These are phyloP conservation scores for Nephrocerus scutellatus DNA, from an alignment of 2,888 invertebrate genomes.

Conservation along the genomic window DNA sequence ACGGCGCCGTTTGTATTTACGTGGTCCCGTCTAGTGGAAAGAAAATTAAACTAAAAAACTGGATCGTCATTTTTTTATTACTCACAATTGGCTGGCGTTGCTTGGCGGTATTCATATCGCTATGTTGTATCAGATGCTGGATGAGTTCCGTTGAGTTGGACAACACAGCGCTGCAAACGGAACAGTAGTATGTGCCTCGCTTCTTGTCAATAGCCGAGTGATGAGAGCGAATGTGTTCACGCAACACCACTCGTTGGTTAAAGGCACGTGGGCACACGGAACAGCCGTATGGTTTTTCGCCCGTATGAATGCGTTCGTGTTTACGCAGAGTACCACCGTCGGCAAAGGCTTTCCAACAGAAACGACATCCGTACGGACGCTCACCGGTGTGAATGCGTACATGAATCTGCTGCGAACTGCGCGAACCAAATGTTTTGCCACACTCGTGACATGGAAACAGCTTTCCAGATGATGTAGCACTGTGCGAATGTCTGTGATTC, in stretches of 20 bases:
- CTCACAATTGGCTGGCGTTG: constrained; percentile 65
- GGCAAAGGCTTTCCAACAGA: constrained; percentile 84
- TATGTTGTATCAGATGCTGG: constrained; percentile 76
- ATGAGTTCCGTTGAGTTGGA: constrained; percentile 68
- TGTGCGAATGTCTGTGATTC: constrained; percentile 62
- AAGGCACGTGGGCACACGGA: constrained; percentile 81
- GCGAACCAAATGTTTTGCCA: constrained; percentile 78
- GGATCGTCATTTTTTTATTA: neutral
- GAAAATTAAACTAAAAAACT: too few species aligned
- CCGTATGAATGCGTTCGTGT: constrained; percentile 80
- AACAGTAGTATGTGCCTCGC: constrained; percentile 63
- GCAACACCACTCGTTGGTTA: constrained; percentile 76
- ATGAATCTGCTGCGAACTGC: constrained; percentile 80
- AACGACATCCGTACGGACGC: constrained; percentile 75
- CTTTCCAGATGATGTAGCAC: constrained; percentile 49
- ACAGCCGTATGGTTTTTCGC: constrained; percentile 79
- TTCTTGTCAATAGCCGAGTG: constrained; percentile 75
- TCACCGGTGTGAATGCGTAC: constrained; percentile 78
- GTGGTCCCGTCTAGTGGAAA: constrained; percentile 56
- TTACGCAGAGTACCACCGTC: constrained; percentile 79
- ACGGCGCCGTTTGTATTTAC: constrained; percentile 74
- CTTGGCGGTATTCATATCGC: constrained; percentile 76
- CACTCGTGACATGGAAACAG: constrained; percentile 78
- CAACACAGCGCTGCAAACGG: constrained; percentile 67
- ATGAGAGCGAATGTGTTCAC: constrained; percentile 79